phyloP scores from a whole-genome alignment of 2,113 vertebrate genomes.

The Chrysemys picta region DNA sequence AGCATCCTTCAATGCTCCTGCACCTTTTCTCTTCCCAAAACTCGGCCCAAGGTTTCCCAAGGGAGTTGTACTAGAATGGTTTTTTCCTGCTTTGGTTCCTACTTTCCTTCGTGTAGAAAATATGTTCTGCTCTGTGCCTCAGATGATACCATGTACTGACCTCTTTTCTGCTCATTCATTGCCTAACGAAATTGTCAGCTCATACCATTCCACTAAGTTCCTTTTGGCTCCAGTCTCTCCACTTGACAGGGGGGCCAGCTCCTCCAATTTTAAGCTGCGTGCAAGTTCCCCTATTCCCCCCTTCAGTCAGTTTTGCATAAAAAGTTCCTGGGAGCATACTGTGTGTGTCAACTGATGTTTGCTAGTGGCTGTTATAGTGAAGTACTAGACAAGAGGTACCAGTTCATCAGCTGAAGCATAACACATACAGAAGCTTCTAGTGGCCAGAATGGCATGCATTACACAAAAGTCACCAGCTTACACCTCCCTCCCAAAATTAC shows the following conservation, averaged over 20 bases:
- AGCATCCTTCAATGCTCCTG: background rate
- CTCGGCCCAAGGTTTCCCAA: background rate
- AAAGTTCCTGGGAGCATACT: background rate
- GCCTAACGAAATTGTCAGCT: background rate
- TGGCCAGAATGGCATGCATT: background rate
- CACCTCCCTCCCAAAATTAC: rapidly evolving
- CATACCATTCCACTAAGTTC: background rate
- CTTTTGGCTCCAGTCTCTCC: background rate
- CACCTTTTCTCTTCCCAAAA: background rate
- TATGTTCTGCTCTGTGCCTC: background rate
- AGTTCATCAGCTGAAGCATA: background rate
- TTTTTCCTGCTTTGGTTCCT: background rate
- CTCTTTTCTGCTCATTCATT: background rate
- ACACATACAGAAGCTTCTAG: background rate
- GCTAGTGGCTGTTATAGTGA: background rate
- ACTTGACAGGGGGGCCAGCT: background rate
- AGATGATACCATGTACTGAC: background rate
- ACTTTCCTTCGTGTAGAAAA: background rate
- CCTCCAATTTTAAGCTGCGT: background rate
- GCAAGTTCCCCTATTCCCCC: background rate
- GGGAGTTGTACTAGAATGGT: background rate
- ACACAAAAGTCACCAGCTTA: background rate
- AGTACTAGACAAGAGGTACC: background rate
- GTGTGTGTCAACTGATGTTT: background rate
- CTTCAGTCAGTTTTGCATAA: background rate